These are phyloP conservation scores for Hypena proboscidalis DNA, from an alignment of 2,888 invertebrate species.

Conservation along the genomic window DNA sequence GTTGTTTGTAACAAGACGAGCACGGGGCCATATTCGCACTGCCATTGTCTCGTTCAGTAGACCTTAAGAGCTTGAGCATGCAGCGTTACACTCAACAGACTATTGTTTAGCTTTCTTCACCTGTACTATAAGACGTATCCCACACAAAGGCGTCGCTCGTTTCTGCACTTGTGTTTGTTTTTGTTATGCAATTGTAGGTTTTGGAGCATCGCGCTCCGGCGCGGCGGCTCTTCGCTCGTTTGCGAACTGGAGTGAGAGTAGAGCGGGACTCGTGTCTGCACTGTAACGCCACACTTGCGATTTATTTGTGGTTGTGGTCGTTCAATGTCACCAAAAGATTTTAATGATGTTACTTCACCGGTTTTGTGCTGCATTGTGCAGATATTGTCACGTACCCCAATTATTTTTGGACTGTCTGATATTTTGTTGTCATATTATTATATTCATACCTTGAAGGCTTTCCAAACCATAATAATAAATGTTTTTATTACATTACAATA, in stretches of 20 bases:
- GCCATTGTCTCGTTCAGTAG: slow-evolving; percentile 78
- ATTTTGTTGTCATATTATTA: not conserved
- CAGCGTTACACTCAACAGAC: slow-evolving; percentile 70
- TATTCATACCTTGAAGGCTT: too few relatives aligned
- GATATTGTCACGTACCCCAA: too few relatives aligned
- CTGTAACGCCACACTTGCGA: slow-evolving; percentile 11
- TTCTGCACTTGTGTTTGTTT: slow-evolving; percentile 79
- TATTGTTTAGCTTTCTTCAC: slow-evolving; percentile 83
- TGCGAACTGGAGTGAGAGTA: slow-evolving; percentile 65
- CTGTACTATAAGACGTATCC: slow-evolving; percentile 77
- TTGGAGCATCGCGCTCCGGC: slow-evolving; percentile 68
- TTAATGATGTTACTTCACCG: too few relatives aligned
- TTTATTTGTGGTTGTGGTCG: not conserved
- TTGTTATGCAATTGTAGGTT: slow-evolving; percentile 82
- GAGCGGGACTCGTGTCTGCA: slow-evolving; percentile 22
- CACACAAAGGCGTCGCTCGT: slow-evolving; percentile 78
- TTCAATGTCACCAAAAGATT: too few relatives aligned
- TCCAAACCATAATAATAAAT: too few relatives aligned
- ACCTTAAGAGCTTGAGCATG: slow-evolving; percentile 75
- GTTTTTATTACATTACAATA: too few relatives aligned
- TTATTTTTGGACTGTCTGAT: too few relatives aligned
- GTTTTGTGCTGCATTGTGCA: too few relatives aligned
- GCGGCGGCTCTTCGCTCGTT: slow-evolving; percentile 69
- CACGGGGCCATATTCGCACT: slow-evolving; percentile 76
- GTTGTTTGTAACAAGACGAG: slow-evolving; percentile 80